Percentiles rank a stretch among this genome's conserved stretches.
Conservation (phyloP, 2,113 vertebrate species). For the Capreolus pygargus region DNA sequence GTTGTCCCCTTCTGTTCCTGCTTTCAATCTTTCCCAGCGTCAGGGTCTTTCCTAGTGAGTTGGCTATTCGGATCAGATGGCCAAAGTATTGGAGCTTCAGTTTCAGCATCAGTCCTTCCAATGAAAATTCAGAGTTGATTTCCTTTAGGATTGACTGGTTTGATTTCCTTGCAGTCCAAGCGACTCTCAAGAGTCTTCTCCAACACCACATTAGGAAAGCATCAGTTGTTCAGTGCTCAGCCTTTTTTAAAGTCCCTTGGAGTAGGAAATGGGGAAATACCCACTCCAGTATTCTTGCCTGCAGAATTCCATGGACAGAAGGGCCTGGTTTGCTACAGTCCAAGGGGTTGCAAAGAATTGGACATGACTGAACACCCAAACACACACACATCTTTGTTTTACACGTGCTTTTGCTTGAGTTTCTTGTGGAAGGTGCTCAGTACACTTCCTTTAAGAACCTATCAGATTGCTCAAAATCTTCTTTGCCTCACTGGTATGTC, state of each 20-base stretch:
- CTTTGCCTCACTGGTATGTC: neutral
- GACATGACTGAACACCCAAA: neutral
- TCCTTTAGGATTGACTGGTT: neutral
- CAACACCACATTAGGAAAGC: neutral
- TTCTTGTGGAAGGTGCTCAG: neutral
- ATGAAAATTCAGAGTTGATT: neutral
- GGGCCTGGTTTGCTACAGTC: neutral
- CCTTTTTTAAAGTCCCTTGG: neutral
- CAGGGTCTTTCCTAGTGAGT: neutral
- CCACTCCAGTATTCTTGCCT: neutral
- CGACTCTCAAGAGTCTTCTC: neutral
- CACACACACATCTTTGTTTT: neutral
- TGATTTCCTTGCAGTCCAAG: neutral
- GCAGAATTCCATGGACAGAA: neutral
- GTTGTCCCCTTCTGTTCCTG: neutral
- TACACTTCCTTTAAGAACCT: neutral
- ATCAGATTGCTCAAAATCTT: neutral
- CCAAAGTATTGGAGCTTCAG: neutral
- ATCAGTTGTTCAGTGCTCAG: neutral
- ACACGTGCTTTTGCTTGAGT: neutral
- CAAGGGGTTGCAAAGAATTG: neutral
- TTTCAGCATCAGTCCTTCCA: neutral
- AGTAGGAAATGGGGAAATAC: neutral
- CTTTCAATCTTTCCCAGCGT: neutral
- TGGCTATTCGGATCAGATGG: neutral